Conservation (phyloP, 1,140 invertebrate genomes). For the Calliphora vicina region DNA sequence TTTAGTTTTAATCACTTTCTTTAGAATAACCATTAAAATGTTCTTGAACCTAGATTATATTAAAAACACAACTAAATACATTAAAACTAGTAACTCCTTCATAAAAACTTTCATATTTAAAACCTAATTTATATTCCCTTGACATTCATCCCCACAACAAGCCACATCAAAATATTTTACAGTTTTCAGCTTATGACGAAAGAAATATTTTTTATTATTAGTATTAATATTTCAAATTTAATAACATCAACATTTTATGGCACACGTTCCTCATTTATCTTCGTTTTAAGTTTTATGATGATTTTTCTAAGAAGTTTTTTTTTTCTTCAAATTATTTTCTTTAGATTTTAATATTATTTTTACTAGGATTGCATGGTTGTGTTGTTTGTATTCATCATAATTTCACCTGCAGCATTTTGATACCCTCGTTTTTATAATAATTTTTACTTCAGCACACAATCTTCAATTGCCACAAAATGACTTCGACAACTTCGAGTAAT, state of each 20-base stretch:
- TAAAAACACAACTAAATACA: no score
- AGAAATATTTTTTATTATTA: background rate
- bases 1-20: no score
- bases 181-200: no score
- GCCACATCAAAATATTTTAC: no score
- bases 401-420: constrained; percentile 7
- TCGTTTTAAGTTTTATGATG: background rate
- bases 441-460: background rate
- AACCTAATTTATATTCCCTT: no score
- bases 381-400: background rate
- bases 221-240: background rate
- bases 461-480: background rate
- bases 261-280: background rate
- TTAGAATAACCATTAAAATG: no score
- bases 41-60: no score
- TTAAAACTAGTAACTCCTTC: no score
- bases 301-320: background rate
- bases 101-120: no score
- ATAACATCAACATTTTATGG: background rate
- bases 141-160: no score
- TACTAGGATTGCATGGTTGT: background rate
- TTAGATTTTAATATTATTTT: background rate
- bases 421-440: constrained; percentile 7
- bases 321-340: background rate
- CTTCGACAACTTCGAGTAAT: background rate